phyloP scores from a whole-genome alignment of 2,888 invertebrate genomes.

The Cylindroiulus punctatus region DNA sequence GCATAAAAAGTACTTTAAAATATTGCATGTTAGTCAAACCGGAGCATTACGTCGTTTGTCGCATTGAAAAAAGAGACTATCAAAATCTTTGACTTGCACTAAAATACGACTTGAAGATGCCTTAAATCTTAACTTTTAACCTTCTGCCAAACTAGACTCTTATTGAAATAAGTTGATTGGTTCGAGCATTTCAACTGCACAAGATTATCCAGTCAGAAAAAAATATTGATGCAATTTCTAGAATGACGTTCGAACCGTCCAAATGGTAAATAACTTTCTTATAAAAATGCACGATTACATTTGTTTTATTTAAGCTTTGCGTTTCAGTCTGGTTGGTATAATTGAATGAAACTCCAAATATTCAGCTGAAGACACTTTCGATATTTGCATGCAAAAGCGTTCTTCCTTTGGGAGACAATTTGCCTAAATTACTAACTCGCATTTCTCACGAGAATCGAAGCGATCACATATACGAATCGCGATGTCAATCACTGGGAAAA shows the following conservation, averaged over 20 bases:
- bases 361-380: not conserved
- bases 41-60: not conserved
- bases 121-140: not conserved
- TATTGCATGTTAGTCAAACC: not conserved
- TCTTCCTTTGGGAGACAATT: not conserved
- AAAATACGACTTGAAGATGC: no score
- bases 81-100: not conserved
- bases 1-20: not conserved
- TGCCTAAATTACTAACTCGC: not conserved
- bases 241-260: not conserved
- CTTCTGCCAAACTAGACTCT: not conserved
- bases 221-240: not conserved
- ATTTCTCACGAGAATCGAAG: not conserved
- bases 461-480: not conserved
- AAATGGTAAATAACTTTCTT: not conserved
- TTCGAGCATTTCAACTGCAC: not conserved
- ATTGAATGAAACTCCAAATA: not conserved
- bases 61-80: not conserved
- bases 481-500: not conserved
- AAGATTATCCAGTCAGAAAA: not conserved
- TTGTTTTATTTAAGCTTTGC: not conserved
- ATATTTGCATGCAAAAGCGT: not conserved
- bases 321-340: not conserved
- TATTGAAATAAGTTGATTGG: not conserved
- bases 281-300: not conserved